phyloP scores from a whole-genome alignment of 1,140 invertebrate species.

The Zophobas morio region DNA sequence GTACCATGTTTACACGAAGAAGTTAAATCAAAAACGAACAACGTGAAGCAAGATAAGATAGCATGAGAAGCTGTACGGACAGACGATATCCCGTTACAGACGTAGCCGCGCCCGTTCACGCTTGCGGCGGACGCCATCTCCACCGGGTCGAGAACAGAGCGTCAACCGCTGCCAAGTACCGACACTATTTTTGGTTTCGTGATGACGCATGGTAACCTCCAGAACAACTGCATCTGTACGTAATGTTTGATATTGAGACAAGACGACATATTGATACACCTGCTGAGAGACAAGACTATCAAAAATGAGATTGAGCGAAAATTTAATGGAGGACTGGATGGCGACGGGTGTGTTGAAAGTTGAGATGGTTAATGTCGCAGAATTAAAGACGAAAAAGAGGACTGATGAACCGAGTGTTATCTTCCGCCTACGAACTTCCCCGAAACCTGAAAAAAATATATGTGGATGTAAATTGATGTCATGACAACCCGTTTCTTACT shows the following conservation, averaged over 20 bases:
- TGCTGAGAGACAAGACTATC: background rate
- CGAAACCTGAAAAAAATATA: too few species aligned
- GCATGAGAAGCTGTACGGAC: slow-evolving; percentile 22
- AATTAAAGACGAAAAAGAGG: too few species aligned
- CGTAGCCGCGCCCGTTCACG: slow-evolving; percentile 36
- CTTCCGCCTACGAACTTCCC: too few species aligned
- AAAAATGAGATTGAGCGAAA: background rate
- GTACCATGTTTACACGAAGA: slow-evolving; percentile 27
- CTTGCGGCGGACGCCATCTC: slow-evolving; percentile 32
- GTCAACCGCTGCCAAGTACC: slow-evolving; percentile 34
- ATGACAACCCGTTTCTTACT: too few species aligned
- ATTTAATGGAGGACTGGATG: background rate
- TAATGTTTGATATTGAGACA: slow-evolving; percentile 3
- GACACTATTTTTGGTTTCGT: slow-evolving; percentile 51
- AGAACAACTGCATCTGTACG: slow-evolving; percentile 25
- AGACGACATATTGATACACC: slow-evolving; percentile 8
- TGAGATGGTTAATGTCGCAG: too few species aligned
- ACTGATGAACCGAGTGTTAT: too few species aligned
- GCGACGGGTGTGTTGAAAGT: background rate
- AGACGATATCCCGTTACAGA: slow-evolving; percentile 44
- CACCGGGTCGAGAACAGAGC: slow-evolving; percentile 23
- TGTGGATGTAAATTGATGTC: too few species aligned
- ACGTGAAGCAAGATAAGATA: background rate
- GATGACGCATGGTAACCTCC: slow-evolving; percentile 51
- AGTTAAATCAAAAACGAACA: slow-evolving; percentile 1